phyloP scores from a whole-genome alignment of 2,797 vertebrate genomes.

The Leuciscus waleckii region DNA sequence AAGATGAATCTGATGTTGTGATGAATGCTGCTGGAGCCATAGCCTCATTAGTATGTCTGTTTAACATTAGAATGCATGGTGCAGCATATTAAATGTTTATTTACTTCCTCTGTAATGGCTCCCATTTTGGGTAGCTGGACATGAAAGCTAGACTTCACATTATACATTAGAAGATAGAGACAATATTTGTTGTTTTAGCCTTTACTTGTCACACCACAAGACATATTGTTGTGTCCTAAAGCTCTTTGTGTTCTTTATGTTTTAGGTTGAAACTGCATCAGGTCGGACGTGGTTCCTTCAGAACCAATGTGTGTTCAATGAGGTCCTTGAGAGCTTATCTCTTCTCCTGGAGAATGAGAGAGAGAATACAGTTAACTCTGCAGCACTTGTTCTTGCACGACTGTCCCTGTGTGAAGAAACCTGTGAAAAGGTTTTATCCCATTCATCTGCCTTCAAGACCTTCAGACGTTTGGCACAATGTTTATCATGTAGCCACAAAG shows the following conservation, averaged over 20 bases:
- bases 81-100: neutral
- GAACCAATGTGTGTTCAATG: conserved; percentile 39
- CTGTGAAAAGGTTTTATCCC: conserved; percentile 58
- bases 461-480: conserved; percentile 43
- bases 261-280: conserved; percentile 62
- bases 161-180: neutral
- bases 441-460: conserved; percentile 50
- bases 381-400: conserved; percentile 66
- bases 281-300: conserved; percentile 64
- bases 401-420: conserved; percentile 62
- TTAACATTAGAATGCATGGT: neutral
- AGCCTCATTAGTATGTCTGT: conserved; percentile 64
- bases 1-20: conserved; percentile 63
- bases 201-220: neutral
- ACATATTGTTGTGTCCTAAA: neutral
- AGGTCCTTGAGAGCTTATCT: conserved; percentile 59
- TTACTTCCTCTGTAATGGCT: neutral
- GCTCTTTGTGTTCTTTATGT: neutral
- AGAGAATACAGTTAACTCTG: conserved; percentile 61
- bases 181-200: neutral
- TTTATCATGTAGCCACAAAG: conserved; percentile 49
- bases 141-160: neutral
- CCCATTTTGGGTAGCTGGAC: neutral
- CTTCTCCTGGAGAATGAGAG: conserved; percentile 56
- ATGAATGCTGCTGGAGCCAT: conserved; percentile 67